Percentiles rank a stretch among this genome's conserved stretches.
These are phyloP conservation scores for Drosophila bocki DNA, from an alignment of 1,140 invertebrate species.

Conservation along the genomic window DNA sequence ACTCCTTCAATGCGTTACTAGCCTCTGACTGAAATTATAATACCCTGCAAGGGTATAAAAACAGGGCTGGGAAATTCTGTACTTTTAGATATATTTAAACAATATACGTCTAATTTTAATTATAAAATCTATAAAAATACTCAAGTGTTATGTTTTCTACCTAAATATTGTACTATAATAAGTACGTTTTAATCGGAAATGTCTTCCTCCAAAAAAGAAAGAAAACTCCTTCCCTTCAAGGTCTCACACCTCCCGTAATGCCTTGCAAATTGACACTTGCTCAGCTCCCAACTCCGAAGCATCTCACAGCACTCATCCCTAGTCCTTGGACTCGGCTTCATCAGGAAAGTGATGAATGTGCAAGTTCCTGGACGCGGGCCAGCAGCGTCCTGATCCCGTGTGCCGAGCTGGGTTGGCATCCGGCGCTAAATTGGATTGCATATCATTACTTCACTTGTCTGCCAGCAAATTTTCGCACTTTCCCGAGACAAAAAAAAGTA, in stretches of 20 bases:
- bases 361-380: conserved; percentile 65
- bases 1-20: too few relatives aligned
- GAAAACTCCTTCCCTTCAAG: not conserved
- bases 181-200: not conserved
- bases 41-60: not conserved
- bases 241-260: conserved; percentile 54
- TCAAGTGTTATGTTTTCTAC: not conserved
- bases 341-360: conserved; percentile 82
- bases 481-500: conserved; percentile 21
- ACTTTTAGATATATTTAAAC: not conserved
- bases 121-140: not conserved
- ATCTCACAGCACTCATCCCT: not conserved
- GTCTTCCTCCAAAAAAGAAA: not conserved
- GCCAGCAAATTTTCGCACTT: conserved; percentile 76
- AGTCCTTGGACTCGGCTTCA: conserved; percentile 41
- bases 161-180: not conserved
- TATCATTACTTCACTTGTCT: conserved; percentile 83
- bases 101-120: not conserved
- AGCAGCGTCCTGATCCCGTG: conserved; percentile 37
- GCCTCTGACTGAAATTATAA: too few relatives aligned
- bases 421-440: conserved; percentile 78
- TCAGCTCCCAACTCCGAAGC: not conserved
- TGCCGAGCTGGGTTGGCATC: conserved; percentile 45
- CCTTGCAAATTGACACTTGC: conserved; percentile 80
- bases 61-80: not conserved